Evolutionary conservation across 2,888 invertebrate genomes (phyloP).

Genomic region (Dusona sp.): DNA sequence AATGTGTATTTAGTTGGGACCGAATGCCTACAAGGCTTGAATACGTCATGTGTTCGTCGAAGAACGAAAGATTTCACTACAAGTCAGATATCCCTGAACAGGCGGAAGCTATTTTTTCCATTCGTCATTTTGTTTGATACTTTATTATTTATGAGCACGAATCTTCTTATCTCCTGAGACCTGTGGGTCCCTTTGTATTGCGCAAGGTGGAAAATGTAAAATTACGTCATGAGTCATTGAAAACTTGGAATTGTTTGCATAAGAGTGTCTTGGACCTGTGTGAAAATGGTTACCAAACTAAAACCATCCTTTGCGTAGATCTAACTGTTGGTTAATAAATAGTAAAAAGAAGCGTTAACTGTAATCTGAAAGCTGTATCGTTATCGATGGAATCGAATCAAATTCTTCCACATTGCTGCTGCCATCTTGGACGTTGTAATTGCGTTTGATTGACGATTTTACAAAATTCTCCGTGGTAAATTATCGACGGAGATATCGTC

Average conservation of each 20-base stretch:
- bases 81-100: conserved; percentile 1
- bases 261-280: not conserved
- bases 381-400: too few species aligned
- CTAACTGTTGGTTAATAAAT: not conserved
- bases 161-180: not conserved
- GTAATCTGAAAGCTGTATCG: too few species aligned
- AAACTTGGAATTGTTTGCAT: not conserved
- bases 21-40: conserved; percentile 26
- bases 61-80: conserved; percentile 41
- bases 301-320: not conserved
- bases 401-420: not conserved
- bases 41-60: conserved; percentile 21
- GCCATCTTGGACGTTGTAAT: not conserved
- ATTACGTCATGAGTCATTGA: not conserved
- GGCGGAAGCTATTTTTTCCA: conserved; percentile 8
- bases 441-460: not conserved
- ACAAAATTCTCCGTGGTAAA: not conserved
- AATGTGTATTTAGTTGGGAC: conserved; percentile 33
- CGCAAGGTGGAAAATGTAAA: not conserved
- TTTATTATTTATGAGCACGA: conserved; percentile 1
- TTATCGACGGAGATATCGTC: not conserved
- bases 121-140: conserved; percentile 10
- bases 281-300: not conserved
- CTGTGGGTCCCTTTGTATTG: not conserved
- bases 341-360: too few species aligned